Conservation (phyloP, 2,888 invertebrate genomes). For the Saturnia pavonia region DNA sequence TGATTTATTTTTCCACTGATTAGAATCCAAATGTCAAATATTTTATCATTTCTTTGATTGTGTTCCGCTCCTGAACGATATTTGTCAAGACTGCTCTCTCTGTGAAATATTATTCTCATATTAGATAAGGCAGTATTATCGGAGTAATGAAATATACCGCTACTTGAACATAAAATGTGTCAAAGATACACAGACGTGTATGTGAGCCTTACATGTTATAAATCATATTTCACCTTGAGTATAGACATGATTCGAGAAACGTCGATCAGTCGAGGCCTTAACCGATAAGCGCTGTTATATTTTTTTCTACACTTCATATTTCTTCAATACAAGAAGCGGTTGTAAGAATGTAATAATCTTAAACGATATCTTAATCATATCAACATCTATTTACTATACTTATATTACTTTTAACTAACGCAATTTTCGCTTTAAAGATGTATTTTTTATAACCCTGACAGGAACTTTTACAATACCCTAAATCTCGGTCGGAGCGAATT, state of each 20-base stretch:
- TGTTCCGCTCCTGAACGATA: not conserved
- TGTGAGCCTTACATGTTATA: constrained; percentile 20
- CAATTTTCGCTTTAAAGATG: not conserved
- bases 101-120: not conserved
- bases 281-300: constrained; percentile 1
- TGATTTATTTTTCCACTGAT: not conserved
- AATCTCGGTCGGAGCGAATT: not conserved
- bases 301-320: constrained; percentile 1
- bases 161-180: constrained; percentile 10
- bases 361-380: not conserved
- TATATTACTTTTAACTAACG: not conserved
- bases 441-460: no score
- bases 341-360: not conserved
- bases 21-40: not conserved
- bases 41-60: not conserved
- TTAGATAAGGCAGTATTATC: not conserved
- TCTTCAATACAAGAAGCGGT: not conserved
- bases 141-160: not conserved
- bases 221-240: constrained; percentile 28
- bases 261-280: constrained; percentile 30
- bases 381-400: not conserved
- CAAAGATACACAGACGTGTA: not conserved
- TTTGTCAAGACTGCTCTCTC: not conserved
- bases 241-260: constrained; percentile 29
- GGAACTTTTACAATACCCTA: no score